Percentiles rank a stretch among this genome's conserved stretches.
These are phyloP conservation scores for Heliconius nattereri DNA, from an alignment of 1,140 invertebrate species.

Conservation along the genomic window DNA sequence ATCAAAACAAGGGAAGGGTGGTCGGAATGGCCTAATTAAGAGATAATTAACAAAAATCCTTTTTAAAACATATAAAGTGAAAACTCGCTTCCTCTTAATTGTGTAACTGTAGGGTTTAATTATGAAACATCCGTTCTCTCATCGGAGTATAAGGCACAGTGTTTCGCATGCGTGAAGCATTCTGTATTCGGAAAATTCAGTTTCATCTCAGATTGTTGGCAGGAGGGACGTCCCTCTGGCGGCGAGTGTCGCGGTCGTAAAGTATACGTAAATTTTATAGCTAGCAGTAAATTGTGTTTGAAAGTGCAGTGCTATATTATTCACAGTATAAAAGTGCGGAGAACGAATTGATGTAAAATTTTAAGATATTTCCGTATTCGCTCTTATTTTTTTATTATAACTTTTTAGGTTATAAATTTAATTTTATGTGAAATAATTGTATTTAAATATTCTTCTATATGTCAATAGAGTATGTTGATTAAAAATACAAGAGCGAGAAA, in stretches of 20 bases:
- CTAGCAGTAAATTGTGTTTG: slow-evolving; percentile 6
- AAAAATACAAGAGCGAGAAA: slow-evolving; percentile 13
- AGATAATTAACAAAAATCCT: slow-evolving; percentile 13
- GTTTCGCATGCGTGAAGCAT: slow-evolving; percentile 67
- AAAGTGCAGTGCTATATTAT: slow-evolving; percentile 16
- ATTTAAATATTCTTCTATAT: neutral
- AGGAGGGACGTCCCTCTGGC: slow-evolving; percentile 50
- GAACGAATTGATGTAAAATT: neutral
- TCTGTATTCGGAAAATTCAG: slow-evolving; percentile 63
- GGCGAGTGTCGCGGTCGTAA: slow-evolving; percentile 26
- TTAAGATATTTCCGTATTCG: neutral
- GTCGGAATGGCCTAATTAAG: slow-evolving; percentile 1
- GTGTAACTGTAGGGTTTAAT: slow-evolving; percentile 66
- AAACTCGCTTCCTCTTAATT: slow-evolving; percentile 54
- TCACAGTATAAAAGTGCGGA: neutral
- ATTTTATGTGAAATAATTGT: neutral
- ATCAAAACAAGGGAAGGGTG: neutral
- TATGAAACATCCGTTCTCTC: slow-evolving; percentile 64
- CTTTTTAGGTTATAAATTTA: neutral
- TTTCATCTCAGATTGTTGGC: slow-evolving; percentile 46
- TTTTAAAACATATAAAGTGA: slow-evolving; percentile 36
- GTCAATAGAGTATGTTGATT: neutral
- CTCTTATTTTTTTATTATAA: neutral
- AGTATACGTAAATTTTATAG: slow-evolving; percentile 23
- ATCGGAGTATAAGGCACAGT: slow-evolving; percentile 57